Percentiles rank a stretch among this genome's conserved stretches.
These are phyloP conservation scores for Salarias fasciatus DNA, from an alignment of 2,797 vertebrate species.

Conservation along the genomic window DNA sequence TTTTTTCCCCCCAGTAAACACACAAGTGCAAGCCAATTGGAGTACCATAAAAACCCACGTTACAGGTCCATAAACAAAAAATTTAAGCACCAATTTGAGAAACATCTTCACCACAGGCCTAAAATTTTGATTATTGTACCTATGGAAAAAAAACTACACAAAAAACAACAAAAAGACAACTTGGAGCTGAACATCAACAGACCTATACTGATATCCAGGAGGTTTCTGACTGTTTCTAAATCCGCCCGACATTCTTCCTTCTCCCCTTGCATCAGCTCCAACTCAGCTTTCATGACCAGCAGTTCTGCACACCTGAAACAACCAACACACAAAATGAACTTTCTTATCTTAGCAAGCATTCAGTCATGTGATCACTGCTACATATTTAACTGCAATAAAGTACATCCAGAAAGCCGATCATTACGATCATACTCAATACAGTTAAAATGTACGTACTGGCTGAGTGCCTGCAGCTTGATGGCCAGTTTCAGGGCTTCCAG, in stretches of 20 bases:
- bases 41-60: too few relatives aligned
- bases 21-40: too few relatives aligned
- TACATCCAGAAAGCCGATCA: too few relatives aligned
- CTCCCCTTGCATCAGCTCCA: conserved; percentile 88
- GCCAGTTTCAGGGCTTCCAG: conserved; percentile 91
- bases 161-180: too few relatives aligned
- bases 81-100: too few relatives aligned
- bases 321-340: background rate
- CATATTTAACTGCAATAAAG: too few relatives aligned
- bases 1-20: too few relatives aligned
- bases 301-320: conserved; percentile 86
- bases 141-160: too few relatives aligned
- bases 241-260: conserved; percentile 83
- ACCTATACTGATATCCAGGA: conserved; percentile 90
- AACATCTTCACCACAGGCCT: too few relatives aligned
- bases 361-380: too few relatives aligned
- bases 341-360: background rate
- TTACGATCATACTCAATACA: background rate
- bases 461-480: conserved; percentile 86
- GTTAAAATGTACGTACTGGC: conserved; percentile 76
- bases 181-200: conserved; percentile 28
- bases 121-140: too few relatives aligned
- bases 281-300: conserved; percentile 88
- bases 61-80: too few relatives aligned
- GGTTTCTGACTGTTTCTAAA: conserved; percentile 86